A percentile compares a stretch with the other conserved stretches of the same genome.
Evolutionary conservation across 2,797 vertebrate genomes (phyloP).

Genomic region (Lycodopsis pacificus): DNA sequence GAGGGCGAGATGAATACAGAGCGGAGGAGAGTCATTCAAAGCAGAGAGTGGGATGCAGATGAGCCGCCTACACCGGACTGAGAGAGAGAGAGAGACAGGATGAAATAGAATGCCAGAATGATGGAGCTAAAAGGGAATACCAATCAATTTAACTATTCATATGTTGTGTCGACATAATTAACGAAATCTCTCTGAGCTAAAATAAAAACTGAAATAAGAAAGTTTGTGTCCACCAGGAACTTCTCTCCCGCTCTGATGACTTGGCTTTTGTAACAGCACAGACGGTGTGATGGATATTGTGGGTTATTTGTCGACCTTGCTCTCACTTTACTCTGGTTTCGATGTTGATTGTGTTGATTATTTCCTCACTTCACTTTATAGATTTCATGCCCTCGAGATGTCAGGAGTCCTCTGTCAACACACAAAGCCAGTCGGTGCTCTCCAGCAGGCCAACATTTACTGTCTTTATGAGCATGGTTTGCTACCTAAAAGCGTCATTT

Average conservation of each 20-base stretch:
- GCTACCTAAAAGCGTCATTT: not conserved
- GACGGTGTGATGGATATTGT: not conserved
- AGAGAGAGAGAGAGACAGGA: conserved; percentile 50
- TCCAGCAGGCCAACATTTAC: not conserved
- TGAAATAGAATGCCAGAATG: conserved; percentile 47
- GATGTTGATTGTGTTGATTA: not conserved
- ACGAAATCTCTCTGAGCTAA: conserved; percentile 36
- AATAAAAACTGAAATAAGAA: conserved; percentile 6
- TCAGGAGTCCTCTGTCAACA: too few species aligned
- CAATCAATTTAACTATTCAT: conserved; percentile 59
- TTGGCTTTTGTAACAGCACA: not conserved
- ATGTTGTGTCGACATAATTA: conserved; percentile 51
- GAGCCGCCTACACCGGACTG: conserved; percentile 70
- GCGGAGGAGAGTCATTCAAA: conserved; percentile 72
- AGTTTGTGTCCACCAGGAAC: conserved; percentile 18
- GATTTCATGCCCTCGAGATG: not conserved
- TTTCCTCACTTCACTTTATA: not conserved
- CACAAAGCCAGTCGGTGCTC: not conserved
- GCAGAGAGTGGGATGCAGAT: conserved; percentile 75
- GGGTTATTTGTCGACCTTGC: not conserved
- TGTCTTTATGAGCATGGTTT: not conserved
- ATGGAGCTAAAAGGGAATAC: conserved; percentile 51
- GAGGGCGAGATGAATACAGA: conserved; percentile 73
- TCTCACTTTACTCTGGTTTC: not conserved
- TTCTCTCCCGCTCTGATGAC: not conserved